Evolutionary conservation across 2,888 invertebrate genomes (phyloP).

Genomic region (Eristalis tenax): DNA sequence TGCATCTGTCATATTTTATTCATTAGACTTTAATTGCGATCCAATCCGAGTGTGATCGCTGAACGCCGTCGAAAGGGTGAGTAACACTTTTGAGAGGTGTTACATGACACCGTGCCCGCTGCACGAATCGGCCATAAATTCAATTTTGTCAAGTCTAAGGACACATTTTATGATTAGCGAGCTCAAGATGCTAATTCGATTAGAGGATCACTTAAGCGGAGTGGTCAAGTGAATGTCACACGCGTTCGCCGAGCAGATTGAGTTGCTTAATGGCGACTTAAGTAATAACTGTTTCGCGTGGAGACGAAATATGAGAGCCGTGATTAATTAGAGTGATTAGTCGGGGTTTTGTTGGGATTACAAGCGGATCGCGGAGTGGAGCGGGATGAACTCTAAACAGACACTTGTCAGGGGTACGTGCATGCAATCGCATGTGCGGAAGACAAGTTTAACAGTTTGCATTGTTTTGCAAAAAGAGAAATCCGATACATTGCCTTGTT

Average conservation of each 20-base stretch:
- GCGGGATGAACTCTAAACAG: neutral
- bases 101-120: constrained; percentile 40
- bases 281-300: constrained; percentile 26
- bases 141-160: constrained; percentile 43
- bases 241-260: constrained; percentile 28
- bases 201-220: constrained; percentile 7
- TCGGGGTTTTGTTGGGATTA: neutral
- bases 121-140: constrained; percentile 36
- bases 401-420: neutral
- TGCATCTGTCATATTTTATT: constrained; percentile 67
- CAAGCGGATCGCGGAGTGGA: neutral
- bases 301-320: constrained; percentile 29
- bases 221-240: constrained; percentile 2
- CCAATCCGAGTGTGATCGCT: neutral
- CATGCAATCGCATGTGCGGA: neutral
- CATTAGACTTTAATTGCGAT: constrained; percentile 64
- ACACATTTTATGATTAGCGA: constrained; percentile 54
- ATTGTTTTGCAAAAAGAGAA: neutral
- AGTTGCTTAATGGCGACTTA: neutral
- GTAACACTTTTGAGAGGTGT: constrained; percentile 57
- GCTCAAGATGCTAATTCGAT: constrained; percentile 51
- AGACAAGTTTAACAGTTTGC: neutral
- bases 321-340: constrained; percentile 49
- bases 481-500: neutral
- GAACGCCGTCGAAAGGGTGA: constrained; percentile 29